Evolutionary conservation across 1,140 invertebrate species (phyloP).

Genomic region (Andricus grossulariae): DNA sequence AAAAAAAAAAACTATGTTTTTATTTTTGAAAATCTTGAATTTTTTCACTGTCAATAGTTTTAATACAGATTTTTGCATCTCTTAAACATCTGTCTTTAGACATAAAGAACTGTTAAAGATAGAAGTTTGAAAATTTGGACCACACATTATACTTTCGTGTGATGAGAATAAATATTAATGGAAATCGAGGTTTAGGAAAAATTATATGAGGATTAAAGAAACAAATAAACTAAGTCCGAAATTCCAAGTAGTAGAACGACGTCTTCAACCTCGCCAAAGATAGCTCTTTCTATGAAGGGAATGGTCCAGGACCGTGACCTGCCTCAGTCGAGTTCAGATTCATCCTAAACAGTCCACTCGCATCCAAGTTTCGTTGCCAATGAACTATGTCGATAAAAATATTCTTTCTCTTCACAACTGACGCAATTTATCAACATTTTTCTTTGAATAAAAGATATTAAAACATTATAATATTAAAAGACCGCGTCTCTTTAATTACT

Average conservation of each 20-base stretch:
- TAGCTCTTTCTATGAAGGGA: constrained; percentile 56
- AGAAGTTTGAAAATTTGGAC: too few species aligned
- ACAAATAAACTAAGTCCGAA: constrained; percentile 33
- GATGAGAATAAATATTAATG: background rate
- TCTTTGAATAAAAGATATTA: background rate
- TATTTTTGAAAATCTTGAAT: too few species aligned
- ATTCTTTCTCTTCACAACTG: background rate
- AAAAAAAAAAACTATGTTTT: too few species aligned
- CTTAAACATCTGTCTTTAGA: too few species aligned
- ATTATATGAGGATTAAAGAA: background rate
- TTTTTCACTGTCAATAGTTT: too few species aligned
- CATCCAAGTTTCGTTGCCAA: constrained; percentile 30
- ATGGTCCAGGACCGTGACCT: constrained; percentile 63
- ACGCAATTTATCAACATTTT: background rate
- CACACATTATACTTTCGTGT: background rate
- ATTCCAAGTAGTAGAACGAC: constrained; percentile 43
- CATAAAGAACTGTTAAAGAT: too few species aligned
- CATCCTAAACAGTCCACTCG: constrained; percentile 32
- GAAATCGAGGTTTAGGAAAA: background rate
- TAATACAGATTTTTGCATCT: too few species aligned
- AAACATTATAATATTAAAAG: background rate
- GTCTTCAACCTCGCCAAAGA: constrained; percentile 58
- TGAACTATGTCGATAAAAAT: constrained; percentile 23
- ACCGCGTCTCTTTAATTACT: too few species aligned
- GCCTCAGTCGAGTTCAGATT: constrained; percentile 56